Conservation (phyloP, 1,140 invertebrate genomes). For the Pogonus chalceus region DNA sequence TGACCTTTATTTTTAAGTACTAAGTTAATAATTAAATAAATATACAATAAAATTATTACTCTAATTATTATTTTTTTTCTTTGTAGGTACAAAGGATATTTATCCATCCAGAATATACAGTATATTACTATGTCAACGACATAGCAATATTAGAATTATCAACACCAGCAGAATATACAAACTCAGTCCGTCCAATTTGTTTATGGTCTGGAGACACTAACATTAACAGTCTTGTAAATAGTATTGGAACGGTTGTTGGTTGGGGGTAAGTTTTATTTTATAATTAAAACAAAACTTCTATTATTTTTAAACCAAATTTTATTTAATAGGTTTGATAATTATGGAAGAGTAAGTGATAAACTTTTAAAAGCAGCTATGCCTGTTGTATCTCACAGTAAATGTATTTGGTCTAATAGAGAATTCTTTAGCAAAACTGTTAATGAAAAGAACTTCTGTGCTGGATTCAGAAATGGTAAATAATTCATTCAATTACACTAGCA, state of each 20-base stretch:
- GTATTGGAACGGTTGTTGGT: constrained; percentile 35
- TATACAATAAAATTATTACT: no score
- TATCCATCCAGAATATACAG: constrained; percentile 48
- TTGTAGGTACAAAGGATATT: constrained; percentile 42
- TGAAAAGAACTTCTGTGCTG: constrained; percentile 40
- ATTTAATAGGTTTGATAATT: no score
- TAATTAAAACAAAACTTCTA: not conserved
- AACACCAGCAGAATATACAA: constrained; percentile 34
- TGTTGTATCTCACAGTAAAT: constrained; percentile 36
- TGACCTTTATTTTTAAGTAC: no score
- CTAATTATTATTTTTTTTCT: no score
- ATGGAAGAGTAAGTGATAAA: no score
- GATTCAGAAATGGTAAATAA: constrained; percentile 34
- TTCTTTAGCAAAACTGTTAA: constrained; percentile 39
- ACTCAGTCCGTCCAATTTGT: constrained; percentile 47
- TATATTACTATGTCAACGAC: constrained; percentile 47
- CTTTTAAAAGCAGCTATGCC: constrained; percentile 38
- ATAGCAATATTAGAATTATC: constrained; percentile 51
- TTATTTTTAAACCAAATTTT: not conserved
- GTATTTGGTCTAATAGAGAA: constrained; percentile 37
- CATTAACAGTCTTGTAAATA: constrained; percentile 21
- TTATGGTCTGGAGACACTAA: constrained; percentile 31
- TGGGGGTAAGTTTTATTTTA: constrained; percentile 27
- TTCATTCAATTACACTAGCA: not conserved
- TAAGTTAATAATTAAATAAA: no score